Base-by-base conservation (phyloP, 2,888 invertebrate genomes). In the Dendrolimus pini region DNA sequence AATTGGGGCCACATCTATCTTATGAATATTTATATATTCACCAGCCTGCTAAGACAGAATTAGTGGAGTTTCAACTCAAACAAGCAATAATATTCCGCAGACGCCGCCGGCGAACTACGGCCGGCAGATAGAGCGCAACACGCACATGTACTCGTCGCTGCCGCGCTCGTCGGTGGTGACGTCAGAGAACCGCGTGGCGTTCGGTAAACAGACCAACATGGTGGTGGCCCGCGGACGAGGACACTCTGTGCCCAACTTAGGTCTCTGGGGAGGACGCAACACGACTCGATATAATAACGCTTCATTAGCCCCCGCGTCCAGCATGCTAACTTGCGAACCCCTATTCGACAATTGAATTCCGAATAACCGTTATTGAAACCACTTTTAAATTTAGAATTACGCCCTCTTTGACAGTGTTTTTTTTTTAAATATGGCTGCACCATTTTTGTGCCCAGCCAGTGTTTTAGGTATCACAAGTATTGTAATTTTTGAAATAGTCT, bases 201-300 rank as follows among this genome's bases (percentile, higher is more conserved):
- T 96, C 91, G 96, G 96, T 95, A 96, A 91, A 90, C 82, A 77
- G 71, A 69, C 74, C 77, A 83, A 62, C 63, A 66, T 63, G 65
- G 63, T 65, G 66, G 66, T 65, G 64, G 62, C 65, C 59, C 82
- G 88, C 76, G 89, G 86, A 64, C 93, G 94, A 90, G 96, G 96
- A 88, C 95, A 94, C 78, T 97, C 97, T 77, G 97, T 97, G 82
- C 97, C 97, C 77, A 96, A 97, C 92, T 92, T 98, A 97, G 97
- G 97, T 97, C 85, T 83, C 75, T 82, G 71, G 67, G 71, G 69
- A 67, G 64, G 9, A 57, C 68, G 64, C 68, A 62, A 68, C 63
- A 66, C 55, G 41, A 10, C 30, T 30, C 30, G 30, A 30, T 30
- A 18, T 18, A 30, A 30, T 30, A 30, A 30, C 30, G 30, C 30